Conservation (phyloP, 2,888 invertebrate species). For the Odontocolon sp. region DNA sequence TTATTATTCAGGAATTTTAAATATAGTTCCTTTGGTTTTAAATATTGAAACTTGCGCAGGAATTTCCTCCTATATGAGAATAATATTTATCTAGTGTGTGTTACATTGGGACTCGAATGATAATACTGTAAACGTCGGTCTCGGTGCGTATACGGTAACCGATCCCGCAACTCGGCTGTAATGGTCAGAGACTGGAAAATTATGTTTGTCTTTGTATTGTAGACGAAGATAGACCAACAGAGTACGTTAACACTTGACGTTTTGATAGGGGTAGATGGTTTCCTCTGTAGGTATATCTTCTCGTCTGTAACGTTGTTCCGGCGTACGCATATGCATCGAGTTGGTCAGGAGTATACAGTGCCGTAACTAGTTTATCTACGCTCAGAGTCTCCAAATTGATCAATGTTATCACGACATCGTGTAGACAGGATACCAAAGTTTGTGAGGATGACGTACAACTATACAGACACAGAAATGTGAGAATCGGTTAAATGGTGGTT, state of each 20-base stretch:
- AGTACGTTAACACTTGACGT: constrained; percentile 8
- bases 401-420: constrained; percentile 11
- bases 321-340: constrained; percentile 3
- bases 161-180: constrained; percentile 15
- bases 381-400: constrained; percentile 11
- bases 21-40: no score
- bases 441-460: neutral
- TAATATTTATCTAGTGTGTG: neutral
- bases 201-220: neutral
- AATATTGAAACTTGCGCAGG: no score
- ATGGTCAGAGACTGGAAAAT: constrained; percentile 17
- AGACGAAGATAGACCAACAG: neutral
- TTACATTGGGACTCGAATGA: neutral
- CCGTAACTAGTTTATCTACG: constrained; percentile 55
- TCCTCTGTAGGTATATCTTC: constrained; percentile 18
- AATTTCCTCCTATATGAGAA: neutral
- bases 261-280: constrained; percentile 11
- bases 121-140: constrained; percentile 18
- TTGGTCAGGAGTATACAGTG: constrained; percentile 43
- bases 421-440: neutral
- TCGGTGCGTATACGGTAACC: constrained; percentile 18
- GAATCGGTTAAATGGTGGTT: no score
- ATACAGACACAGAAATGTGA: no score
- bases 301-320: constrained; percentile 50
- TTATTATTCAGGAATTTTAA: no score